A percentile compares a stretch with the other conserved stretches of the same genome.
Evolutionary conservation across 2,113 vertebrate genomes (phyloP).

Genomic region (Manacus vitellinus): DNA sequence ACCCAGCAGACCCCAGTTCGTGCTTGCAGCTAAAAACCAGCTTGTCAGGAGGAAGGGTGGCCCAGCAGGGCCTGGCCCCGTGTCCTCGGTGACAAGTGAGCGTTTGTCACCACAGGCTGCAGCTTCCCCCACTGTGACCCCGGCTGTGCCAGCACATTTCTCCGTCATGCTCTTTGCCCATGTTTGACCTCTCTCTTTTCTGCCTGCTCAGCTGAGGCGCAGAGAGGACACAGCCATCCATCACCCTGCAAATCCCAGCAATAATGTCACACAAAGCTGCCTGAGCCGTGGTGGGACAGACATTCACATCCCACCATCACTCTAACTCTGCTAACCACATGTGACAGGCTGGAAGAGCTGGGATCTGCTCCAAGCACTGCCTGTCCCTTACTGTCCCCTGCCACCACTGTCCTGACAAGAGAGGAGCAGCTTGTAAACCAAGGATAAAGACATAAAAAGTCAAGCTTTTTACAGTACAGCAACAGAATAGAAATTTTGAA

Average conservation of each 20-base stretch:
- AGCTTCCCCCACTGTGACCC: fast-evolving
- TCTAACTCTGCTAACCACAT: background rate
- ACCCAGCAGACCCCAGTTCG: background rate
- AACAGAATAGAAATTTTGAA: background rate
- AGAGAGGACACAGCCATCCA: background rate
- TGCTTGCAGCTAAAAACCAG: background rate
- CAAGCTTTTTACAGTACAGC: background rate
- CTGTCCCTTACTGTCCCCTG: background rate
- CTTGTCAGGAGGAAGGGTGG: background rate
- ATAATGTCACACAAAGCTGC: background rate
- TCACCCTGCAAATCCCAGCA: background rate
- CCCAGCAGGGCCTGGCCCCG: fast-evolving
- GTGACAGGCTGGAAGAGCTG: background rate
- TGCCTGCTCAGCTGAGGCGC: background rate
- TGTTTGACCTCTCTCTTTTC: background rate
- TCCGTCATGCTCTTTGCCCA: background rate
- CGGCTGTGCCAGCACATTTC: background rate
- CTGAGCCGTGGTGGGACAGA: background rate
- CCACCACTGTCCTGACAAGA: background rate
- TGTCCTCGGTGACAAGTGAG: background rate
- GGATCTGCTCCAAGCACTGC: background rate
- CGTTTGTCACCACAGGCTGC: fast-evolving
- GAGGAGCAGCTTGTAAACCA: background rate
- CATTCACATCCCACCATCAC: fast-evolving
- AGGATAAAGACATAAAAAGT: background rate